Evolutionary conservation across 2,888 invertebrate species (phyloP).

Genomic region (Drosophila nr. fundita): DNA sequence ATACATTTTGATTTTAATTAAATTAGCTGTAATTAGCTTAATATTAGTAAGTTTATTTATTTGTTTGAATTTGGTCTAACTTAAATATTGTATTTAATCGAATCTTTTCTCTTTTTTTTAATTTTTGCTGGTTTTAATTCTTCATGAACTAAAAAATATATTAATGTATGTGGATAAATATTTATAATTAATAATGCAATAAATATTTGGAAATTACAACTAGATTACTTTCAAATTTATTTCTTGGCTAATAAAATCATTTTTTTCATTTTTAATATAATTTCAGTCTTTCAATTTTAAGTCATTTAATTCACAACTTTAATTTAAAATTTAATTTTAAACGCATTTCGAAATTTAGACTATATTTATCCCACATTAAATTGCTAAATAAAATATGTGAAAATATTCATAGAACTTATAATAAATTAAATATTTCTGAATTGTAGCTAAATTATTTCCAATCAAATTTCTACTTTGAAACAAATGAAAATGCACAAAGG

Average conservation of each 20-base stretch:
- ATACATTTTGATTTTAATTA: background rate
- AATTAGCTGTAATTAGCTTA: background rate
- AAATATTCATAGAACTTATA: background rate
- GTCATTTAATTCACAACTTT: too few relatives aligned
- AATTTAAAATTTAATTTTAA: too few relatives aligned
- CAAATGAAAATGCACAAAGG: background rate
- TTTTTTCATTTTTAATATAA: background rate
- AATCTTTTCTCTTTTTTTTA: too few relatives aligned
- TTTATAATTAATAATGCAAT: background rate
- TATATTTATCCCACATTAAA: background rate
- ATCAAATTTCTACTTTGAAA: background rate
- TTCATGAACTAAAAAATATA: background rate
- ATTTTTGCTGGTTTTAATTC: too few relatives aligned
- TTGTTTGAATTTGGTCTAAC: background rate
- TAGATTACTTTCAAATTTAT: background rate
- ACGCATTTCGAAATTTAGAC: background rate
- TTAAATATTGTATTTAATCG: background rate
- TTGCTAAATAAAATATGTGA: background rate
- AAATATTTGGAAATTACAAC: background rate
- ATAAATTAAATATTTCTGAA: background rate
- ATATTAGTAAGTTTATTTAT: background rate
- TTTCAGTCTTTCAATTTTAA: background rate
- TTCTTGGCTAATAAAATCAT: too few relatives aligned
- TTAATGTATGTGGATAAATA: background rate
- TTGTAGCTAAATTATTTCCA: background rate